Conservation (phyloP, 2,113 vertebrate species). For the Polypterus senegalus region DNA sequence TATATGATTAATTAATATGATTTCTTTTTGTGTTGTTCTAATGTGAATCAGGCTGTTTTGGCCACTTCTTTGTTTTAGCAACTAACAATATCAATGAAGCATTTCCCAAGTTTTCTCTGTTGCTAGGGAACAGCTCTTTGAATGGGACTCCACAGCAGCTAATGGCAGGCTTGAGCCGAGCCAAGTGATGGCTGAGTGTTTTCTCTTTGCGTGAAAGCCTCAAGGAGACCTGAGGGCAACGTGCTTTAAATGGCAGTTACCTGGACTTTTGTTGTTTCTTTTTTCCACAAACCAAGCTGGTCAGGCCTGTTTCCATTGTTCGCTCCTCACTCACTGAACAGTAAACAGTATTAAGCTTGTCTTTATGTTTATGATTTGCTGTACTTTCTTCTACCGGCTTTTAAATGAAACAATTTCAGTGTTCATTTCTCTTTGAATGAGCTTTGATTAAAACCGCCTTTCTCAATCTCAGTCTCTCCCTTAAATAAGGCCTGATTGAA, state of each 20-base stretch:
- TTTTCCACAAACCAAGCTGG: neutral
- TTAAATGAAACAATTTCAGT: no score
- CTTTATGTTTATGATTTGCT: no score
- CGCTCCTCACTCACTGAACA: neutral
- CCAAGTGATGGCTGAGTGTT: neutral
- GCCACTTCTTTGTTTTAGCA: neutral
- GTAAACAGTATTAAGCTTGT: no score
- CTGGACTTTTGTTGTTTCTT: neutral
- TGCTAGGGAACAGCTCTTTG: neutral
- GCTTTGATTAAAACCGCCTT: no score
- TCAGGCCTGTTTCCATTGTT: neutral
- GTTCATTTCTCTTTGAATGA: no score
- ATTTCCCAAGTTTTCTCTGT: neutral
- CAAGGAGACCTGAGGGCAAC: neutral
- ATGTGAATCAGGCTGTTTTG: neutral
- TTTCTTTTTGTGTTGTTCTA: no score
- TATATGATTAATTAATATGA: neutral
- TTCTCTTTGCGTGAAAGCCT: neutral
- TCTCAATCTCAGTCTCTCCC: no score
- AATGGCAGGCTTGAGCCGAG: neutral
- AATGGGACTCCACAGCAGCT: neutral
- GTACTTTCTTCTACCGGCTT: no score
- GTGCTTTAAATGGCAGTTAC: no score
- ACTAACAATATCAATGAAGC: neutral
- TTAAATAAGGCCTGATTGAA: no score